A percentile compares a stretch with the other conserved stretches of the same genome.
Evolutionary conservation across 1,140 invertebrate genomes (phyloP).

Genomic region (Tenebrio molitor): DNA sequence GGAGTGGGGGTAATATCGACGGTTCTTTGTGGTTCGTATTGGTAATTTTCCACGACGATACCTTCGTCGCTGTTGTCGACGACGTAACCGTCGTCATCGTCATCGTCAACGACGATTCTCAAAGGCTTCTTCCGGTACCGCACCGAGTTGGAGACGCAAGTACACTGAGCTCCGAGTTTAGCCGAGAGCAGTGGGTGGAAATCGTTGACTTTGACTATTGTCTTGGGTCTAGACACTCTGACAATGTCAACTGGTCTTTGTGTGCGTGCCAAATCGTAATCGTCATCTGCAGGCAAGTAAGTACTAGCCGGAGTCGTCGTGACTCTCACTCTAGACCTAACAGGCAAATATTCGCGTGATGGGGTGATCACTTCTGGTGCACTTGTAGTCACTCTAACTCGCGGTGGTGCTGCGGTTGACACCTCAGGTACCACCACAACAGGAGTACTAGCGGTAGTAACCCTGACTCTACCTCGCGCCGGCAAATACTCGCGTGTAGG

Average conservation of each 20-base stretch:
- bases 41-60: constrained; percentile 52
- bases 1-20: constrained; percentile 54
- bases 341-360: constrained; percentile 55
- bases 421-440: constrained; percentile 11
- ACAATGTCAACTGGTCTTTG: constrained; percentile 52
- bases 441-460: constrained; percentile 1
- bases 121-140: constrained; percentile 66
- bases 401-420: no score
- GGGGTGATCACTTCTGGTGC: constrained; percentile 56
- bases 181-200: constrained; percentile 73
- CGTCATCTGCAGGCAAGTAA: constrained; percentile 41
- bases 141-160: constrained; percentile 77
- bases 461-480: constrained; percentile 6
- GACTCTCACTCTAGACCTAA: constrained; percentile 48
- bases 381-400: constrained; percentile 48
- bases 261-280: neutral
- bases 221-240: constrained; percentile 51
- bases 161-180: constrained; percentile 81
- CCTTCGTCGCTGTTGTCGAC: constrained; percentile 62
- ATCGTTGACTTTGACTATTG: constrained; percentile 62
- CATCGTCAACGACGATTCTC: constrained; percentile 54
- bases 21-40: constrained; percentile 55
- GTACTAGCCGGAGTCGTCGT: constrained; percentile 46
- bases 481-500: constrained; percentile 53
- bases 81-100: constrained; percentile 60